Conservation (phyloP, 2,113 vertebrate species). For the Hydropotes inermis region DNA sequence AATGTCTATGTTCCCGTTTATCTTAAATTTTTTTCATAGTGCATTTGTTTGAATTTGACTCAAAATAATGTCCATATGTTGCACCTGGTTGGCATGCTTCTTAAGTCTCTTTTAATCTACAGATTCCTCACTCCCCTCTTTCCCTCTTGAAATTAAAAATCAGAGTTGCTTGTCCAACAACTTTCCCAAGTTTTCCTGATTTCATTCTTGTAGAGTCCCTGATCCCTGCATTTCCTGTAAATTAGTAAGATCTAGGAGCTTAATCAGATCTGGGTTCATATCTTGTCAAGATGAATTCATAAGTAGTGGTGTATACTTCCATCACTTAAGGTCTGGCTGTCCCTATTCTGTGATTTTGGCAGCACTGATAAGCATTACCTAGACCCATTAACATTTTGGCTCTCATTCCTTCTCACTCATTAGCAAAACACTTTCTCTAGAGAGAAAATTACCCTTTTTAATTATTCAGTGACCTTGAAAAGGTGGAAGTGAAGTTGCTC, state of each 20-base stretch:
- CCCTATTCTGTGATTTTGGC: background rate
- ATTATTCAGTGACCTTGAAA: background rate
- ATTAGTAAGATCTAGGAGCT: background rate
- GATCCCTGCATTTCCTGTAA: background rate
- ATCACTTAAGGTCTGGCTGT: background rate
- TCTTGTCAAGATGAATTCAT: background rate
- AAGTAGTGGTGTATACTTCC: background rate
- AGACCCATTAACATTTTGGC: background rate
- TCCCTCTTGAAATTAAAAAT: background rate
- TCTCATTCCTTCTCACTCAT: background rate
- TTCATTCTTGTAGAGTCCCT: background rate
- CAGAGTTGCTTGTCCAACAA: background rate
- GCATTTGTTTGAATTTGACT: background rate
- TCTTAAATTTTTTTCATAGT: background rate
- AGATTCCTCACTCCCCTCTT: background rate
- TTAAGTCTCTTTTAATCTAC: background rate
- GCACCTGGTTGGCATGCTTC: background rate
- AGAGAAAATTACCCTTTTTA: background rate
- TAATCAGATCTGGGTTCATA: background rate
- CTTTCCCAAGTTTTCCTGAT: background rate
- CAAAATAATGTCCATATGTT: background rate
- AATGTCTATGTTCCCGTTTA: background rate
- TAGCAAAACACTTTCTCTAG: background rate
- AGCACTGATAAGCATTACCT: background rate
- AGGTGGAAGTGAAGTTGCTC: background rate